These are phyloP conservation scores for Paguma larvata DNA, from an alignment of 2,797 vertebrate species.

Conservation along the genomic window DNA sequence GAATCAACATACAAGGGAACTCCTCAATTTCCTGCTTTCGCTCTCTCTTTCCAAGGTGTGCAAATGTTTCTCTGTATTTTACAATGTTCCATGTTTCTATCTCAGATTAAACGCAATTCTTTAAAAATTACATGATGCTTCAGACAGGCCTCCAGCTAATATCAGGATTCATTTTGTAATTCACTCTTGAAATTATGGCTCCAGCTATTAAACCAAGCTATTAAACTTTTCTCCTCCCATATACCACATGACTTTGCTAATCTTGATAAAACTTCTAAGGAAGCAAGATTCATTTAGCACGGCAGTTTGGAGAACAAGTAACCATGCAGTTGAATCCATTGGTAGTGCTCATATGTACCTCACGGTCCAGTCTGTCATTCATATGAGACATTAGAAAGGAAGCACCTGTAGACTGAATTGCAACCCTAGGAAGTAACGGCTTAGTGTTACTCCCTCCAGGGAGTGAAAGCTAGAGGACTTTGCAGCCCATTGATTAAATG, in stretches of 20 bases:
- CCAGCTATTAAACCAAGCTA: background rate
- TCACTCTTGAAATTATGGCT: background rate
- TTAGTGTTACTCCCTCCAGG: background rate
- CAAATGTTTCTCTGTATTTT: background rate
- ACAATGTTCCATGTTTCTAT: background rate
- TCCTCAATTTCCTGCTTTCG: background rate
- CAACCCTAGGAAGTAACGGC: background rate
- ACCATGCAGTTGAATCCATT: background rate
- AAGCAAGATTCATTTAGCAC: conserved; percentile 22
- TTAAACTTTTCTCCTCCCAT: background rate
- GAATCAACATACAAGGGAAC: background rate
- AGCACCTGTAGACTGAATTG: background rate
- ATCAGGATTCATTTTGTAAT: background rate
- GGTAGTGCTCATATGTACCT: background rate
- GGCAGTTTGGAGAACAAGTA: background rate
- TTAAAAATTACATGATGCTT: background rate
- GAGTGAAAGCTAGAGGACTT: background rate
- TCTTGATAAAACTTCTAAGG: background rate
- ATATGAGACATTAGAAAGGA: background rate
- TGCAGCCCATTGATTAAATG: background rate
- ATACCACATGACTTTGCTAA: background rate
- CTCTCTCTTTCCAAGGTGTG: background rate
- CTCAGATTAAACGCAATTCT: background rate
- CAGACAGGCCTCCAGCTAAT: background rate
- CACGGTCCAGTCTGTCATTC: background rate